Base-by-base conservation (phyloP, 2,797 vertebrate species). In the Ctenosaura bakeri region DNA sequence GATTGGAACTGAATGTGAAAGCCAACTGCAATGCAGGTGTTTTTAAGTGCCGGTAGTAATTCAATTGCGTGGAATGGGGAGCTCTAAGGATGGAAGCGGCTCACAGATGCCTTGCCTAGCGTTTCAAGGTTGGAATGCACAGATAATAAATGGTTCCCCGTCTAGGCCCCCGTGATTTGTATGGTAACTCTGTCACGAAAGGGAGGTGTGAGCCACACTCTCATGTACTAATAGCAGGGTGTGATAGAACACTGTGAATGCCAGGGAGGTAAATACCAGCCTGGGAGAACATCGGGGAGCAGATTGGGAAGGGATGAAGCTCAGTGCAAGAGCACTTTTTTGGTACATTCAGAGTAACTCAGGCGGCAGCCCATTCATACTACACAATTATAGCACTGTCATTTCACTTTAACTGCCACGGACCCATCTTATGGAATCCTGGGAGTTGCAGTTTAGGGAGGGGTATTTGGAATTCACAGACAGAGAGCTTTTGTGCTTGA, bases 21-120 rank as follows among this genome's bases (percentile, higher is more conserved):
- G 94, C 92, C 64, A 92, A 92, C 96, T 96, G 96, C 96, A 97
- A 95, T 97, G 96, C 96, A 96, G 96, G 96, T 97, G 91, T 90
- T 95, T 64, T 89, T 78, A 91, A 93, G 56, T 89, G 92, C 77
- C 93, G 46, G 64, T 89, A 92, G 91, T 97, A 95, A 96, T 94
- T 95, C 46, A 77, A 82, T 92, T 90, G 84, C 92, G 87, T 83
- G 62, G 10, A 64, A 92, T 86, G 83, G 92, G 78, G 46, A 20
- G 22, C 76, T 38, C n/a, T 74, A 71, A 92, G 73, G 29, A 54
- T 80, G 87, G 56, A 71, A n/a, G 78, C 91, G 92, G 93, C 84
- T 80, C 77, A 0, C 85, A 74, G 85, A 50, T 81, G 0, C 10
- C 0, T 71, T 87, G 90, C 86, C 8, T 89, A 74, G 32, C 74